Conservation (phyloP, 37 sponge, comb jelly and placozoan species). For the Bolinopsis microptera region DNA sequence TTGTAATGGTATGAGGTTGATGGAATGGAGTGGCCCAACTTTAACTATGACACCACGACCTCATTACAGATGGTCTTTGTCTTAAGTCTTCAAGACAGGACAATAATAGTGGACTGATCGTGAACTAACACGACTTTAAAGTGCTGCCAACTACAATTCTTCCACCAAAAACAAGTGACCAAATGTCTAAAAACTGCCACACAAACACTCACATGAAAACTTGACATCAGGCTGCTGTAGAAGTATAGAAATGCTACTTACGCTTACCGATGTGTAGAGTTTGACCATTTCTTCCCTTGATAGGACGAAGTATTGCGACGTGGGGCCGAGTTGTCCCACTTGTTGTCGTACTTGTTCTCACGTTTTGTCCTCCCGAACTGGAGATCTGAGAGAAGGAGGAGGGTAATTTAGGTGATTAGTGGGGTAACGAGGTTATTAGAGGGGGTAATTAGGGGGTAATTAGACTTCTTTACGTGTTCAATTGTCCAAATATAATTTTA, state of each 20-base stretch:
- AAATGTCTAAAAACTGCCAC: not conserved
- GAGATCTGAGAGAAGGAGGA: not conserved
- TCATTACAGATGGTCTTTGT: too few relatives aligned
- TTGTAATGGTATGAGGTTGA: not conserved
- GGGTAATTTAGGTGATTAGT: not conserved
- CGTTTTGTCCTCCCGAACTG: not conserved
- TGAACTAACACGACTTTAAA: too few relatives aligned
- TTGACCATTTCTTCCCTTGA: slow-evolving; percentile 54
- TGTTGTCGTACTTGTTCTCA: not conserved
- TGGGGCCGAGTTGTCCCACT: not conserved
- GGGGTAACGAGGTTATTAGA: not conserved
- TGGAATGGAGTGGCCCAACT: too few relatives aligned
- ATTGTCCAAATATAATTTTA: too few relatives aligned
- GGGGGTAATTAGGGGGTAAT: not conserved
- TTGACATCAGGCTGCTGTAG: not conserved
- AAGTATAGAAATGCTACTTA: not conserved
- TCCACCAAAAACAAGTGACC: not conserved
- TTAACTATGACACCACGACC: too few relatives aligned
- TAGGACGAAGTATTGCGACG: slow-evolving; percentile 21
- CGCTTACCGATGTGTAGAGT: slow-evolving; percentile 46
- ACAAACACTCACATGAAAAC: not conserved
- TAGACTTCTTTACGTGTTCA: too few relatives aligned
- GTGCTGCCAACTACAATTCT: not conserved
- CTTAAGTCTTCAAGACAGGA: too few relatives aligned
- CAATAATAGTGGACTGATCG: too few relatives aligned